phyloP scores from a whole-genome alignment of 2,888 invertebrate species.

The Ramazzottius varieornatus region DNA sequence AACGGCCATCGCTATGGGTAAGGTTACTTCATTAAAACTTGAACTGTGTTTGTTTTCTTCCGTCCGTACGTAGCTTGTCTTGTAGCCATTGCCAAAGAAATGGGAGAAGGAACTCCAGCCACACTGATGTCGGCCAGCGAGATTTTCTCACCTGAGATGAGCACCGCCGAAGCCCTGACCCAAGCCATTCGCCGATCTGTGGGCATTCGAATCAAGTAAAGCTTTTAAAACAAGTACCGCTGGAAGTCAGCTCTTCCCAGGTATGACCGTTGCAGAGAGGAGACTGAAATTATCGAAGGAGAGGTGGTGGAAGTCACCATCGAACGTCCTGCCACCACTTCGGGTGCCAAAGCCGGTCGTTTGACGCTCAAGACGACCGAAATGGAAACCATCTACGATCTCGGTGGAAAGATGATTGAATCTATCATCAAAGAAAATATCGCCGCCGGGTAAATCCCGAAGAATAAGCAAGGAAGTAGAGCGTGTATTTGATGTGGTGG shows the following conservation, averaged over 20 bases:
- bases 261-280: too few relatives aligned
- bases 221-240: too few relatives aligned
- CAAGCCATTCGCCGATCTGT: constrained; percentile 64
- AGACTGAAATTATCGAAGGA: constrained; percentile 92
- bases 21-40: too few relatives aligned
- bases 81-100: constrained; percentile 46
- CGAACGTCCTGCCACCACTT: constrained; percentile 70
- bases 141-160: constrained; percentile 92
- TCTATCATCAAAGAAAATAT: constrained; percentile 81
- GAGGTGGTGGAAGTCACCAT: constrained; percentile 94
- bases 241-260: too few relatives aligned
- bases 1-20: constrained; percentile 90
- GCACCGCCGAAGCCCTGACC: constrained; percentile 89
- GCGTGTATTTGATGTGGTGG: constrained; percentile 4
- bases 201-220: constrained; percentile 70
- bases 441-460: constrained; percentile 28
- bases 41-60: too few relatives aligned
- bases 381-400: constrained; percentile 97
- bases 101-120: constrained; percentile 84
- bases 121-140: constrained; percentile 95
- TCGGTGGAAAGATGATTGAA: constrained; percentile 94
- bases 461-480: too few relatives aligned
- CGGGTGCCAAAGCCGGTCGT: constrained; percentile 64
- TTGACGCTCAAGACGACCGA: constrained; percentile 92
- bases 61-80: too few relatives aligned